Base-by-base conservation (phyloP, 2,113 vertebrate genomes). In the Tinamus guttatus region DNA sequence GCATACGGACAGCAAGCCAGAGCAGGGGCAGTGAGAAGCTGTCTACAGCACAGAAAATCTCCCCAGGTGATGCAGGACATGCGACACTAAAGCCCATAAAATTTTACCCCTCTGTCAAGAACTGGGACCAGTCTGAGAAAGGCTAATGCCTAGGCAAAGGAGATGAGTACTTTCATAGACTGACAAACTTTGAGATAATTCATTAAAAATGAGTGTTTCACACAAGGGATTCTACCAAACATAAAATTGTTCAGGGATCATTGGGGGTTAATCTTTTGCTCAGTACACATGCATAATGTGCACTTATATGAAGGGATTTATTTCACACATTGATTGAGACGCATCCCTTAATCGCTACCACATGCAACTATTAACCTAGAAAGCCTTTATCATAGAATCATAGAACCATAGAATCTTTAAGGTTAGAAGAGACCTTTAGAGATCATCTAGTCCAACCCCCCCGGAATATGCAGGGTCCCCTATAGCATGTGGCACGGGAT, bases 141-240 rank as follows among this genome's bases (percentile, higher is more conserved):
- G 47, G 38, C 74, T 86, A 88, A 60, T 49, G 47, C 7, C 15
- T 58, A 40, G 49, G 43, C 34, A 82, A 79, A 92, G 21, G 43
- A 84, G 83, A 17, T 25, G 69, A 51, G 43, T 18, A 76, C 16
- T 90, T 90, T 84, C 2, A 3, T 22, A 27, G 20, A n/a, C 41
- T 86, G 69, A 65, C 88, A 90, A 86, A 56, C n/a, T 16, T 71
- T 76, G 38, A 81, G 65, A 81, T 60, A 93, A 86, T 84, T 78
- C 71, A 68, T 71, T 28, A 73, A 30, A 81, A 78, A 92, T 34
- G 12, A 81, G 18, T 52, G 36, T 28, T 86, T 84, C 5, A 6
- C 22, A 84, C 16, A 86, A 5, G 7, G 63, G 14, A 38, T 71
- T 75, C 32, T 60, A 41, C 15, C 69, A 90, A 88, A 36, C 8